These are phyloP conservation scores for Ridgeia piscesae DNA, from an alignment of 1,140 invertebrate genomes.

Conservation along the genomic window DNA sequence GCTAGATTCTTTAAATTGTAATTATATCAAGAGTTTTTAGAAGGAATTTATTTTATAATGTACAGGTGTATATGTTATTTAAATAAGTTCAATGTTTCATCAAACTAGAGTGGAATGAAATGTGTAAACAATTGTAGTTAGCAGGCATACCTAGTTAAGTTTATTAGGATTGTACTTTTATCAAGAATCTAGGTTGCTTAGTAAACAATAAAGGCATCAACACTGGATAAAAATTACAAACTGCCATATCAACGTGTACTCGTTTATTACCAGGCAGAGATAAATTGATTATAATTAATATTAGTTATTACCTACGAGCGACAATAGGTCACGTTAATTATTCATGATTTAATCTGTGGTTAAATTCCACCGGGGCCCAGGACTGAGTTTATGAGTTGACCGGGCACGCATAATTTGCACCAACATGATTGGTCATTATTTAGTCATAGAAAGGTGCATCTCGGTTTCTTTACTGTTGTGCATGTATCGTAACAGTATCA, in stretches of 20 bases:
- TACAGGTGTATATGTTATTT: neutral
- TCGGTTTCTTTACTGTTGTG: neutral
- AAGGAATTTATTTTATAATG: neutral
- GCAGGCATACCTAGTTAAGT: neutral
- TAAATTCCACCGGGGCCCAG: neutral
- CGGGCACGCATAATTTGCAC: neutral
- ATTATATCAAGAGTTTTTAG: neutral
- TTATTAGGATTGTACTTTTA: neutral
- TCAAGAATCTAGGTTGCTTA: too few species aligned
- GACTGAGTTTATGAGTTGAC: neutral
- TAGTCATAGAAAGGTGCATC: neutral
- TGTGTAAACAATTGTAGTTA: neutral
- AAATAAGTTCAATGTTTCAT: neutral
- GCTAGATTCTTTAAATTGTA: neutral
- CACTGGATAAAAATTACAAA: neutral
- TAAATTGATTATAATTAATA: neutral
- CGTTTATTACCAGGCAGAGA: neutral
- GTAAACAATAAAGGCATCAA: neutral
- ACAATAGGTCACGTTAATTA: neutral
- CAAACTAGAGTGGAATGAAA: neutral
- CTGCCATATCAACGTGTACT: neutral
- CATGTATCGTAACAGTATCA: neutral
- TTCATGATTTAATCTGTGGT: neutral
- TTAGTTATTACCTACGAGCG: neutral
- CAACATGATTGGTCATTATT: neutral